Evolutionary conservation across 2,888 invertebrate genomes (phyloP), one percentile per base, ranked within the genome.

Genomic region (Alcis repandata): DNA sequence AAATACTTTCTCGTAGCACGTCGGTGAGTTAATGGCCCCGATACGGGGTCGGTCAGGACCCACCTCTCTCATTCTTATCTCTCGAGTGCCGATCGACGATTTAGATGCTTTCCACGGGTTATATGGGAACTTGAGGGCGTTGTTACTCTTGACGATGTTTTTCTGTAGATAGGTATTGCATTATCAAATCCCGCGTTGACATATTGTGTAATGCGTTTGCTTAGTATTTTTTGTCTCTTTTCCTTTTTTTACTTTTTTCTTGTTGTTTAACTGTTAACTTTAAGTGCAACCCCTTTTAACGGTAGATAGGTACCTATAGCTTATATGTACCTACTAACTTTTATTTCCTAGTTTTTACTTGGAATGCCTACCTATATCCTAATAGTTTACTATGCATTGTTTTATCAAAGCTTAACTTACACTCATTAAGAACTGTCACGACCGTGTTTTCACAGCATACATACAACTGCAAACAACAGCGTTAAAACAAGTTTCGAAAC

Each of bases 51-150:
- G 83, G 84, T 73, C 82, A 74, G 70, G 68, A 77, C 72, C 77
- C 79, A 75, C 73, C 79, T 85, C 69, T 63, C 76, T 85, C 85
- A 82, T 71, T 64, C 78, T 82, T 86, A 87, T 87, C 85, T 75
- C 48, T 63, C 9, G 10, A 46, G 38, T 46, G 27, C 41, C 51
- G 46, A 52, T 51, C 38, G 45, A 41, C 48, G 58, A 33, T 59
- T 62, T 63, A 51, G 51, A 56, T 65, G 53, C 10, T 38, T 49
- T 17, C 49, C n/a, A 43, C 45, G 19, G 46, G 4, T 27, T 43
- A 49, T 51, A 41, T 36, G 17, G 17, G 56, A 43, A 56, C 36
- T 22, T 22, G 20, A n/a, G 22, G 20, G 8, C 32, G 32, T 48
- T 13, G 2, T 19, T 19, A 19, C 36, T 33, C 1, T 49, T 17